These are phyloP conservation scores for Brachionus asplanchnoidis DNA, from an alignment of 1,140 invertebrate species.

Conservation along the genomic window DNA sequence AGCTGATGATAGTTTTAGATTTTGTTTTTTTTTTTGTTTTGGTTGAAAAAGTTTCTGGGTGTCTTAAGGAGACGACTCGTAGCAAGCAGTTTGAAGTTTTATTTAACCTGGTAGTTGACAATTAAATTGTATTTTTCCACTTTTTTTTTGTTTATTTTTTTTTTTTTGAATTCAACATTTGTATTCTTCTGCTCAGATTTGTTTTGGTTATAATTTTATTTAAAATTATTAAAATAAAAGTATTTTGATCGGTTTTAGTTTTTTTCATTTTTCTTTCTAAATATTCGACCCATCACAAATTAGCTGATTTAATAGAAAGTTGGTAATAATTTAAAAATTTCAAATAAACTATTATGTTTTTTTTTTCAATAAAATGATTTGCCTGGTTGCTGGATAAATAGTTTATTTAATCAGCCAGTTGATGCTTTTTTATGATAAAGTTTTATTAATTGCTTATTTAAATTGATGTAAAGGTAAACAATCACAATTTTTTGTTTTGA, in stretches of 20 bases:
- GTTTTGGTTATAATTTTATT: slow-evolving; percentile 22
- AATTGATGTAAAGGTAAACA: too few species aligned
- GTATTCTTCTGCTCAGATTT: slow-evolving; percentile 12
- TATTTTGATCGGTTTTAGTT: not conserved
- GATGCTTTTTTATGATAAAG: too few species aligned
- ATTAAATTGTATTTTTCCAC: not conserved
- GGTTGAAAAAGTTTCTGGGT: not conserved
- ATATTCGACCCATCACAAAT: not conserved
- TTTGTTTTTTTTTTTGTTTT: not conserved
- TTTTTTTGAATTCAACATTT: not conserved
- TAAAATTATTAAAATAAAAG: not conserved
- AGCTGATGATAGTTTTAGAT: not conserved
- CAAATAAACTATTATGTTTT: too few species aligned
- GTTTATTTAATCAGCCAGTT: too few species aligned
- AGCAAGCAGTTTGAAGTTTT: not conserved
- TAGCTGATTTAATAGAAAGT: too few species aligned
- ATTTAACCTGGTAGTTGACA: not conserved
- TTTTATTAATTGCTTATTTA: too few species aligned
- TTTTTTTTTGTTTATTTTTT: slow-evolving; percentile 11
- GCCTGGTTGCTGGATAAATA: too few species aligned
- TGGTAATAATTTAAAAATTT: too few species aligned
- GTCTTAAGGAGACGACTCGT: not conserved
- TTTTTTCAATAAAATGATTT: too few species aligned
- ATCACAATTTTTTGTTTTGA: too few species aligned
- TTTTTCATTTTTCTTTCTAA: not conserved